Evolutionary conservation across 2,113 vertebrate genomes (phyloP), one percentile per base, ranked within the genome.

Genomic region (Carlito syrichta): DNA sequence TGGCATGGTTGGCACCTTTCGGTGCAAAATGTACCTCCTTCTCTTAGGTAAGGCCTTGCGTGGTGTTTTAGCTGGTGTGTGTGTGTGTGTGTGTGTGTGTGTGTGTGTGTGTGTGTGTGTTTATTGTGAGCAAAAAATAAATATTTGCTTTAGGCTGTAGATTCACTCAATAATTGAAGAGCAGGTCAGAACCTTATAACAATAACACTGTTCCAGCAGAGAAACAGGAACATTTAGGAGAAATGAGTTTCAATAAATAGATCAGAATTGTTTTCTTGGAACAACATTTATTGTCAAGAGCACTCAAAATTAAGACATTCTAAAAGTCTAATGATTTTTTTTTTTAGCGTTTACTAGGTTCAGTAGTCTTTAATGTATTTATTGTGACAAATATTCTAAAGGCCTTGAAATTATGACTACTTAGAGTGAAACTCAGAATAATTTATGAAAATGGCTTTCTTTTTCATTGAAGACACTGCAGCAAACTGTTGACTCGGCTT

Each of bases 11-110:
- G 98, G 97, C 97, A 94, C 97, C 90, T 96, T 98, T 82, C 95
- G 95, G 6, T 98, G 97, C 97, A 98, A 98, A 95, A 94, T 98
- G 73, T 98, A 95, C 97, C 92, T 98, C 85, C 97, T 99, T 3
- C 98, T 99, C 68, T 94, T 99, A 98, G 99, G 99, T 99, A 99
- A 99, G 99, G 32, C 43, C 60, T 60, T 68, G 20, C 17, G 13
- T 83, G 50, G 32, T 38, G 10, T 89, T 95, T 82, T 85, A 83
- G 30, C 54, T 86, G 14, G n/a, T n/a, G n/a, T n/a, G n/a, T n/a
- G n/a, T n/a, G n/a, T n/a, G n/a, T n/a, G n/a, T n/a, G n/a, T n/a
- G n/a, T n/a, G n/a, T n/a, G n/a, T n/a, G n/a, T n/a, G n/a, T n/a
- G n/a, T n/a, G n/a, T n/a, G n/a, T n/a, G n/a, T n/a, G n/a, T n/a